Percentiles rank a stretch among this genome's conserved stretches.
These are phyloP conservation scores for Scarus forsteni DNA, from an alignment of 2,797 vertebrate species.

Conservation along the genomic window DNA sequence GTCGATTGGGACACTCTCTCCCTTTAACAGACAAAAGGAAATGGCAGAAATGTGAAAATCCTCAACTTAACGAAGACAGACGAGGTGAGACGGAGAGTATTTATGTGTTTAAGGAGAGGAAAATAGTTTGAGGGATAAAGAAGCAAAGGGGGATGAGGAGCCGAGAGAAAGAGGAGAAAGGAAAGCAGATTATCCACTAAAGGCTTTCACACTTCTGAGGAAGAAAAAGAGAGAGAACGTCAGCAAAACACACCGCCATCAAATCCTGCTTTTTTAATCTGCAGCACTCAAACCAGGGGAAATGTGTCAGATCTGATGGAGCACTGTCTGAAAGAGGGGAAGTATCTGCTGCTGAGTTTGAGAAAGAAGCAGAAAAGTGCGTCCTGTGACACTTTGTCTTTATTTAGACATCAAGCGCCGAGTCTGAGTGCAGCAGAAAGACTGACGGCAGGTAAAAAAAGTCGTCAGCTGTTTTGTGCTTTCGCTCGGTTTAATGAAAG, in stretches of 20 bases:
- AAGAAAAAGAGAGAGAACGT: slow-evolving; percentile 31
- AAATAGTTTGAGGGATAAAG: slow-evolving; percentile 45
- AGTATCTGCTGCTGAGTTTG: neutral
- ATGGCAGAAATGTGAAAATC: neutral
- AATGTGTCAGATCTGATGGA: slow-evolving; percentile 12
- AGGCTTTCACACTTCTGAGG: slow-evolving; percentile 54
- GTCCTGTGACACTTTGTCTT: slow-evolving; percentile 3
- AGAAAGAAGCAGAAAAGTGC: neutral
- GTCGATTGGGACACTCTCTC: neutral
- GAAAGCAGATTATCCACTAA: slow-evolving; percentile 65
- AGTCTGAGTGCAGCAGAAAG: neutral
- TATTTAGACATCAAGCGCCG: slow-evolving; percentile 17
- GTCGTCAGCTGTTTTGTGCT: neutral
- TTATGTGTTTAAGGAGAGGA: neutral
- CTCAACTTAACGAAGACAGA: neutral
- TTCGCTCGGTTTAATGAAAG: neutral
- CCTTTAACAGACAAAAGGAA: neutral
- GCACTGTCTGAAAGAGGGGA: slow-evolving; percentile 8
- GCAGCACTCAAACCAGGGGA: slow-evolving; percentile 9
- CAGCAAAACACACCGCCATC: slow-evolving; percentile 44
- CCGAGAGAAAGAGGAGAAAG: slow-evolving; percentile 36
- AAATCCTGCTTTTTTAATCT: slow-evolving; percentile 51
- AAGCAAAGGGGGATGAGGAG: slow-evolving; percentile 25
- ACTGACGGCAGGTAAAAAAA: neutral
- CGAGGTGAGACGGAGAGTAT: slow-evolving; percentile 4